phyloP scores from a whole-genome alignment of 2,888 invertebrate genomes.

The Ichneumoninae sp. region DNA sequence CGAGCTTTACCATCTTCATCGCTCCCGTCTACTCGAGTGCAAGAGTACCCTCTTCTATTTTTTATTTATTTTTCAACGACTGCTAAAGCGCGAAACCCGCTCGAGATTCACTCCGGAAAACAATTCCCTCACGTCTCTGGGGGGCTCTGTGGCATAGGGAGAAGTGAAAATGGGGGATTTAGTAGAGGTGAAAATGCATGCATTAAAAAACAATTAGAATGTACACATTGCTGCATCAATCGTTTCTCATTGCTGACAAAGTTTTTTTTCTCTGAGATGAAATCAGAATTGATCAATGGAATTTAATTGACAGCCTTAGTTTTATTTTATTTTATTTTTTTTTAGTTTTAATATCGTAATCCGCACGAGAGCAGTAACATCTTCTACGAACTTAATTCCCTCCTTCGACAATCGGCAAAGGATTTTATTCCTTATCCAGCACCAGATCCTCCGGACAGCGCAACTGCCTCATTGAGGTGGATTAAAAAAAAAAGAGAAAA shows the following conservation, averaged over 20 bases:
- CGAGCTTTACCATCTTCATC: constrained; percentile 45
- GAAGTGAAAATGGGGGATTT: neutral
- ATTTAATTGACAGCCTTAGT: neutral
- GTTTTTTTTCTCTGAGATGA: too few relatives aligned
- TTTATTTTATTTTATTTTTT: neutral
- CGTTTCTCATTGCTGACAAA: neutral
- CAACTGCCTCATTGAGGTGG: neutral
- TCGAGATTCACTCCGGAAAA: constrained; percentile 62
- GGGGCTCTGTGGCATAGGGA: neutral
- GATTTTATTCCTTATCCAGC: constrained; percentile 57
- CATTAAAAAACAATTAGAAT: neutral
- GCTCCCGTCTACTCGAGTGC: constrained; percentile 11
- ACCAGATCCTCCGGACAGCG: constrained; percentile 19
- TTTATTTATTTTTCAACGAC: constrained; percentile 12
- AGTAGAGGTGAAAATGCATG: neutral
- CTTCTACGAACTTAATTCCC: constrained; percentile 4
- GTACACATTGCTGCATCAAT: neutral
- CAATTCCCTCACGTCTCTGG: constrained; percentile 37
- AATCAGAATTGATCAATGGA: too few relatives aligned
- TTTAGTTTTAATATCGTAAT: constrained; percentile 1
- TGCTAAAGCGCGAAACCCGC: constrained; percentile 47
- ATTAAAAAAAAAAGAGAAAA: neutral
- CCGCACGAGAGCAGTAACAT: constrained; percentile 1
- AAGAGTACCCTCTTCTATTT: constrained; percentile 24
- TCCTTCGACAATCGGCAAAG: constrained; percentile 32